phyloP scores from a whole-genome alignment of 2,113 vertebrate species.

The Apodemus sylvaticus region DNA sequence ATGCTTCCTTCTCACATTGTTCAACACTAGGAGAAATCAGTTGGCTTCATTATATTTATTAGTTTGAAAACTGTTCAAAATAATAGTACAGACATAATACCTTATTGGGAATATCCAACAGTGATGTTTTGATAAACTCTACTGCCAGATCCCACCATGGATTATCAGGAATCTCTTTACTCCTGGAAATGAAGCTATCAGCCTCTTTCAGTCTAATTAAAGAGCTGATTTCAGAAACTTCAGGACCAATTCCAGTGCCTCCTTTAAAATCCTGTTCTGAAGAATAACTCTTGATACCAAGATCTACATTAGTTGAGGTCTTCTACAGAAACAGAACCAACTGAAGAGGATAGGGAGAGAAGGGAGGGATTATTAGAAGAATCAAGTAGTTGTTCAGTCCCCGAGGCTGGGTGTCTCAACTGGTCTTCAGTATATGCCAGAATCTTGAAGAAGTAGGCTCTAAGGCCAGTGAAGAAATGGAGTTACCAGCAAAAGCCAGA shows the following conservation, averaged over 20 bases:
- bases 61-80: background rate
- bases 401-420: background rate
- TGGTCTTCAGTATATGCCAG: background rate
- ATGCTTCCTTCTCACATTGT: background rate
- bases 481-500: background rate
- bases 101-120: background rate
- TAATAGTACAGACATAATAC: background rate
- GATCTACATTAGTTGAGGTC: background rate
- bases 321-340: background rate
- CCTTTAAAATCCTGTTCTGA: conserved; percentile 2
- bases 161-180: background rate
- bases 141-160: background rate
- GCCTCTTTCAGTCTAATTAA: background rate
- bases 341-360: background rate
- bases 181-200: background rate
- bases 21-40: background rate
- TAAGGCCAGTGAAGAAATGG: background rate
- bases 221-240: background rate
- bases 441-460: background rate
- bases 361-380: background rate
- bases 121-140: background rate
- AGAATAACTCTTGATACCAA: background rate
- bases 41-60: background rate
- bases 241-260: background rate
- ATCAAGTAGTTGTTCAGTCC: background rate